phyloP scores from a whole-genome alignment of 2,888 invertebrate genomes.

The Crepidodera aurea region DNA sequence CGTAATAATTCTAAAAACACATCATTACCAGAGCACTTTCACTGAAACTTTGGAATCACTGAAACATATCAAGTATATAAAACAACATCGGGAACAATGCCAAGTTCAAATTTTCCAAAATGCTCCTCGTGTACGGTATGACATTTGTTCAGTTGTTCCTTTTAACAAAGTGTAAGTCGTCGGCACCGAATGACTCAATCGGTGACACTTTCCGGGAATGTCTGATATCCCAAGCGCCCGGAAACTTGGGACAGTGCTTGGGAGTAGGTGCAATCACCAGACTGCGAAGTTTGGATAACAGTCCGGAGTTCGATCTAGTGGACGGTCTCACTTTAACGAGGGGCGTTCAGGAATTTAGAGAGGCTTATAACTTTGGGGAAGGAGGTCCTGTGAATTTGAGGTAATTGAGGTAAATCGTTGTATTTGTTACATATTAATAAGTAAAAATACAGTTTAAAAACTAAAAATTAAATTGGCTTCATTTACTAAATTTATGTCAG shows the following conservation, averaged over 20 bases:
- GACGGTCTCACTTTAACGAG: conserved; percentile 71
- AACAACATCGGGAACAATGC: conserved; percentile 42
- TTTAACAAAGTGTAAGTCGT: conserved; percentile 4
- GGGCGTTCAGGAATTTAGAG: conserved; percentile 70
- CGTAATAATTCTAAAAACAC: conserved; percentile 40
- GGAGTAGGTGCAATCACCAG: conserved; percentile 74
- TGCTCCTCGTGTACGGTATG: conserved; percentile 33
- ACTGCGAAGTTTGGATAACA: conserved; percentile 71
- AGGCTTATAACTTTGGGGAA: conserved; percentile 72
- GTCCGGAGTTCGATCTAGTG: conserved; percentile 72
- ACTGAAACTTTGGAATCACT: conserved; percentile 49
- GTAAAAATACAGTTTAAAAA: too few species aligned
- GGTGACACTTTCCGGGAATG: conserved; percentile 59
- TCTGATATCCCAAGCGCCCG: conserved; percentile 60
- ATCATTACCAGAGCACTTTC: conserved; percentile 50
- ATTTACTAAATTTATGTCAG: too few species aligned
- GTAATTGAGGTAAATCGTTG: conserved; percentile 62
- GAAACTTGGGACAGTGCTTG: conserved; percentile 68
- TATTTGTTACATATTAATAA: too few species aligned
- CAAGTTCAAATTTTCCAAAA: conserved; percentile 45
- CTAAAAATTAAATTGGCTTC: too few species aligned
- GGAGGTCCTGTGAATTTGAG: conserved; percentile 79
- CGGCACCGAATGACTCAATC: conserved; percentile 21
- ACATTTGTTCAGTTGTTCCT: conserved; percentile 19
- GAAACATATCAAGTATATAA: conserved; percentile 51